Evolutionary conservation across 2,797 vertebrate genomes (phyloP).

Genomic region (Siniperca scherzeri): DNA sequence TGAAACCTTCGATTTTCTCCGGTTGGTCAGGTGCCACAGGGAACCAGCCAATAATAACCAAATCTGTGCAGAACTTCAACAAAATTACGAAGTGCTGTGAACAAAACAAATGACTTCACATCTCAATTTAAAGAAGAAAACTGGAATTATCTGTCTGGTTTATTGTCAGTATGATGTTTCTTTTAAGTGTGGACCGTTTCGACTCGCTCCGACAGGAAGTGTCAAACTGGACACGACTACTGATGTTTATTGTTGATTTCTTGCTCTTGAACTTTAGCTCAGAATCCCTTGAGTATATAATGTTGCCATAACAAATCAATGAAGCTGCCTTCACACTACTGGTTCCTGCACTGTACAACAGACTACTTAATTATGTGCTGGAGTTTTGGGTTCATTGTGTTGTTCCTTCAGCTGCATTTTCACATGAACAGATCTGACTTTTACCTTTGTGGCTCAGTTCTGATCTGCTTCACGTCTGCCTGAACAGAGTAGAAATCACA

Average conservation of each 20-base stretch:
- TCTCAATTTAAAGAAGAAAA: constrained; percentile 22
- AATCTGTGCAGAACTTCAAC: neutral
- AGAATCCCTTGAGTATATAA: neutral
- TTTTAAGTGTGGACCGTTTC: neutral
- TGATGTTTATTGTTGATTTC: constrained; percentile 72
- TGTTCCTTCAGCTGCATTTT: constrained; percentile 12
- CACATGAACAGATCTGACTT: constrained; percentile 27
- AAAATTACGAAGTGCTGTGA: neutral
- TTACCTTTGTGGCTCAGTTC: constrained; percentile 3
- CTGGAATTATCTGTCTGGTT: constrained; percentile 20
- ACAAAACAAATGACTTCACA: neutral
- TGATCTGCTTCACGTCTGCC: neutral
- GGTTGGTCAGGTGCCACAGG: neutral
- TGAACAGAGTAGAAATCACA: neutral
- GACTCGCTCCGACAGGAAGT: neutral
- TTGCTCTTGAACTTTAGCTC: constrained; percentile 15
- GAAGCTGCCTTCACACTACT: constrained; percentile 54
- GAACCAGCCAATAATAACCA: neutral
- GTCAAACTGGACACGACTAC: constrained; percentile 73
- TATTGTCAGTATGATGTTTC: neutral
- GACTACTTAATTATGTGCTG: constrained; percentile 26
- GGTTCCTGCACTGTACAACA: constrained; percentile 57
- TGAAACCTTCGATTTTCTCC: neutral
- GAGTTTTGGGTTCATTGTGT: constrained; percentile 3
- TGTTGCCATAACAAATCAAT: constrained; percentile 28